Conservation (phyloP, 2,113 vertebrate genomes). For the Scalopus aquaticus region DNA sequence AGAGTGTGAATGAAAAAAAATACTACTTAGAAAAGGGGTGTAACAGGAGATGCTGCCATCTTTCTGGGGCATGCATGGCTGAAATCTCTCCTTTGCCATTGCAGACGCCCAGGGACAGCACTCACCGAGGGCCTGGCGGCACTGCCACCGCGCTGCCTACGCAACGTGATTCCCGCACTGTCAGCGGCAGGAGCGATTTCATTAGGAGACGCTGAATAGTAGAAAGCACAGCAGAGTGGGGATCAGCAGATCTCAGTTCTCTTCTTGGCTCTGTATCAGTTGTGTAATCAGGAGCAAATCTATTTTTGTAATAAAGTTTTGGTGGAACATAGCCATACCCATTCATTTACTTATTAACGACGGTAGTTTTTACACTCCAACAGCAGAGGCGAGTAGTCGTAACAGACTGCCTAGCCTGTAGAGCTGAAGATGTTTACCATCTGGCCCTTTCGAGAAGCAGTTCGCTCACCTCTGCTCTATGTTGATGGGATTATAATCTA, state of each 20-base stretch:
- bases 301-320: constrained; percentile 50
- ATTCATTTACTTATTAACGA: constrained; percentile 7
- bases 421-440: constrained; percentile 17
- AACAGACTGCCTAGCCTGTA: constrained; percentile 2
- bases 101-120: not conserved
- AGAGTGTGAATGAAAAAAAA: not conserved
- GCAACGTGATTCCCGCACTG: not conserved
- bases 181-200: not conserved
- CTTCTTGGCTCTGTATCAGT: not conserved
- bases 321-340: not conserved
- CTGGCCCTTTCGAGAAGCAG: constrained; percentile 3
- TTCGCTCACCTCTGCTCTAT: not conserved
- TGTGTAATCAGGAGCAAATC: not conserved
- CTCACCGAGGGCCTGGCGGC: not conserved
- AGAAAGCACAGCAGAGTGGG: not conserved
- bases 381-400: not conserved
- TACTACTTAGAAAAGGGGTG: not conserved
- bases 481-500: not conserved
- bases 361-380: not conserved
- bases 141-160: not conserved
- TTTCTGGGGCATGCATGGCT: not conserved
- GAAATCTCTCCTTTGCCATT: not conserved
- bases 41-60: not conserved
- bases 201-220: not conserved
- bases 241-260: constrained; percentile 1